These are phyloP conservation scores for Caloenas nicobarica DNA, from an alignment of 2,113 vertebrate genomes.

Conservation along the genomic window DNA sequence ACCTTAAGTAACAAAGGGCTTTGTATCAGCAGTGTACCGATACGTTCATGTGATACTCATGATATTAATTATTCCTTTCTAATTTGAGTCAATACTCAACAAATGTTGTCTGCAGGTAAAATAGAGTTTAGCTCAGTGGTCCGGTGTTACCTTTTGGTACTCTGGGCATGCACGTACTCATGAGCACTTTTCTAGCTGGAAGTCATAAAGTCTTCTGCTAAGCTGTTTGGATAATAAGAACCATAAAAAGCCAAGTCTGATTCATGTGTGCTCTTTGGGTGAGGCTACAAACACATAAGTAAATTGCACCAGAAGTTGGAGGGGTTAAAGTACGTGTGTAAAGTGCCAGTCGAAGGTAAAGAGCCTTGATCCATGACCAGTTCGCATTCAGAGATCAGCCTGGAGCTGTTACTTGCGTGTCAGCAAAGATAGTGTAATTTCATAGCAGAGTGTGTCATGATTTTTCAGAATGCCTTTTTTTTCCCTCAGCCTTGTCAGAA, in stretches of 20 bases:
- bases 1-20: neutral
- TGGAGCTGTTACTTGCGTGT: neutral
- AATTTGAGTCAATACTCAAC: neutral
- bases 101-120: neutral
- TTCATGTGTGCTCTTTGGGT: neutral
- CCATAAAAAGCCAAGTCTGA: neutral
- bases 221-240: neutral
- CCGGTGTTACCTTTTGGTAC: neutral
- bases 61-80: neutral
- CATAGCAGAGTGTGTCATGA: neutral
- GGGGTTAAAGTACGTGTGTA: neutral
- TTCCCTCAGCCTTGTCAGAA: neutral
- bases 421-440: neutral
- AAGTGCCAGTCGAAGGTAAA: conserved; percentile 6
- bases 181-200: neutral
- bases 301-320: neutral
- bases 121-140: neutral
- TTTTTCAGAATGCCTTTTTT: neutral
- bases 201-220: neutral
- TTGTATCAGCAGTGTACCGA: fast-evolving
- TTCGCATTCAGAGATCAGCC: neutral
- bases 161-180: neutral
- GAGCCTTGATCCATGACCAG: conserved; percentile 19
- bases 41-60: neutral
- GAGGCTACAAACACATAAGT: neutral